These are phyloP conservation scores for Drosophila grimshawi DNA, from an alignment of 1,140 invertebrate genomes.

Conservation along the genomic window DNA sequence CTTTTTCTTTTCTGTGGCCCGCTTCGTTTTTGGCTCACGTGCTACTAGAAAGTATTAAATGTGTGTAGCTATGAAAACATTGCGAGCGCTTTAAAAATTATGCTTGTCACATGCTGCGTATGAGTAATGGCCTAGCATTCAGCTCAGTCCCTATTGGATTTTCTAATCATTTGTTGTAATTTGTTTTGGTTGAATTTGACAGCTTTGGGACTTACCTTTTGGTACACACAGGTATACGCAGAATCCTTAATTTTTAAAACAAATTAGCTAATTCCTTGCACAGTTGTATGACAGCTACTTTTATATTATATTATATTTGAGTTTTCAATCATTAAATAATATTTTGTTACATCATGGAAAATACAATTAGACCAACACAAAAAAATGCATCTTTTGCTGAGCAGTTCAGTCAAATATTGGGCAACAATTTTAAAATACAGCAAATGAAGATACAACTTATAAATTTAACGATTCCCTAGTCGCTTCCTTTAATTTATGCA, in stretches of 20 bases:
- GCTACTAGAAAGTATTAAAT: slow-evolving; percentile 43
- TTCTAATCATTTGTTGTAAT: slow-evolving; percentile 30
- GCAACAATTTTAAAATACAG: slow-evolving; percentile 14
- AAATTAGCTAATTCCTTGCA: background rate
- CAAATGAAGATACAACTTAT: slow-evolving; percentile 31
- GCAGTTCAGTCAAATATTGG: slow-evolving; percentile 20
- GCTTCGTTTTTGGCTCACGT: slow-evolving; percentile 57
- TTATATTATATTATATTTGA: too few relatives aligned
- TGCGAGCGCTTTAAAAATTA: slow-evolving; percentile 20
- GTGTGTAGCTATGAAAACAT: slow-evolving; percentile 25
- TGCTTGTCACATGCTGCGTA: slow-evolving; percentile 50
- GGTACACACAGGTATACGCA: too few relatives aligned
- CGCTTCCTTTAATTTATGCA: slow-evolving; percentile 52
- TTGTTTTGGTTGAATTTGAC: slow-evolving; percentile 5
- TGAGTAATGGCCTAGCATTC: slow-evolving; percentile 41
- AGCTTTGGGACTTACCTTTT: background rate
- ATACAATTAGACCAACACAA: too few relatives aligned
- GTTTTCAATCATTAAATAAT: too few relatives aligned
- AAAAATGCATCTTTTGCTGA: too few relatives aligned
- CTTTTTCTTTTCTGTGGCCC: slow-evolving; percentile 33
- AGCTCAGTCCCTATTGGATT: background rate
- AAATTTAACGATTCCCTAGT: slow-evolving; percentile 25
- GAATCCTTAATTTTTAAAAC: background rate
- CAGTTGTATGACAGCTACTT: too few relatives aligned
- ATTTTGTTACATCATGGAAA: too few relatives aligned